Conservation (phyloP, 2,113 vertebrate species). For the Meriones unguiculatus region DNA sequence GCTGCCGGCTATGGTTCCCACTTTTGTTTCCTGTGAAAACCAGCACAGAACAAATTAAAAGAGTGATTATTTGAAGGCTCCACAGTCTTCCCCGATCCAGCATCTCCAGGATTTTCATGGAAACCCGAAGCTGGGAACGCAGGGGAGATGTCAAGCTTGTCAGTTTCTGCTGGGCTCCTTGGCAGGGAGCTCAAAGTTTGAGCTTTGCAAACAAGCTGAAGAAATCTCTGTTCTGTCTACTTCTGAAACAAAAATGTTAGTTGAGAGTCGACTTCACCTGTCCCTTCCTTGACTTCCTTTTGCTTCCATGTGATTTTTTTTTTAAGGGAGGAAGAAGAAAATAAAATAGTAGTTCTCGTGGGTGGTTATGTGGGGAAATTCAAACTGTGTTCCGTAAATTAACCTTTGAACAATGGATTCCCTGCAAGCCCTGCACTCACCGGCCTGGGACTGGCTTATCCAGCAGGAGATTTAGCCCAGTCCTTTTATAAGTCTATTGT, state of each 20-base stretch:
- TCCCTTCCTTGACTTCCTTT: conserved; percentile 4
- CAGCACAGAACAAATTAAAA: conserved; percentile 79
- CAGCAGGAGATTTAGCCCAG: neutral
- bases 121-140: conserved; percentile 70
- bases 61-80: conserved; percentile 77
- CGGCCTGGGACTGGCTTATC: neutral
- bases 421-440: neutral
- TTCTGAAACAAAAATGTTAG: conserved; percentile 48
- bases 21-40: conserved; percentile 88
- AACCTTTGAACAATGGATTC: conserved; percentile 55
- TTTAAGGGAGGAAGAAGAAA: neutral
- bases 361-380: neutral
- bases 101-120: conserved; percentile 71
- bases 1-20: conserved; percentile 82
- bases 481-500: neutral
- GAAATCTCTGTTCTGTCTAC: conserved; percentile 65
- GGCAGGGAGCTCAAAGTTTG: conserved; percentile 73
- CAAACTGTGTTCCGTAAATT: conserved; percentile 58
- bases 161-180: conserved; percentile 72
- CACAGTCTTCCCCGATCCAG: conserved; percentile 74
- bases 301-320: conserved; percentile 18
- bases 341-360: neutral
- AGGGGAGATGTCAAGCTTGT: conserved; percentile 70
- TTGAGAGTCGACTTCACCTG: neutral
- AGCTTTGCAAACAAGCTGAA: conserved; percentile 74